phyloP scores from a whole-genome alignment of 2,113 vertebrate genomes.

The Parus major region DNA sequence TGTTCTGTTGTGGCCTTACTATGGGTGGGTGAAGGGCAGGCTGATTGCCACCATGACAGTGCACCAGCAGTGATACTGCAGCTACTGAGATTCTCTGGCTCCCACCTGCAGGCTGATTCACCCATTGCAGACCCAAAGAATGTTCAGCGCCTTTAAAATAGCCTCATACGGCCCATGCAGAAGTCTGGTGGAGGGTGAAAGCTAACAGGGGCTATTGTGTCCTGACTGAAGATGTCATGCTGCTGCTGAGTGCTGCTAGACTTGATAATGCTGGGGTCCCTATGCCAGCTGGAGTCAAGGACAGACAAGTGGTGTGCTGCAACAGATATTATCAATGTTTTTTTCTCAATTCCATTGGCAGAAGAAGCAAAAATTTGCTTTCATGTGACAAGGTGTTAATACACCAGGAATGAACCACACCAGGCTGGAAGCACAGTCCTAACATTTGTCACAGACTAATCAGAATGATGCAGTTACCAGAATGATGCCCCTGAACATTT shows the following conservation, averaged over 20 bases:
- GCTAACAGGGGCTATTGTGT: not conserved
- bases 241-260: not conserved
- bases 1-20: not conserved
- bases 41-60: not conserved
- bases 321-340: not conserved
- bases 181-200: not conserved
- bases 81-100: not conserved
- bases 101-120: not conserved
- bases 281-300: not conserved
- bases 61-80: not conserved
- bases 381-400: not conserved
- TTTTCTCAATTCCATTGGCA: not conserved
- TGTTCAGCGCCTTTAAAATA: not conserved
- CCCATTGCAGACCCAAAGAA: not conserved
- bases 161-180: not conserved
- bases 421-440: not conserved
- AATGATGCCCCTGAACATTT: not conserved
- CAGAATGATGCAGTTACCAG: not conserved
- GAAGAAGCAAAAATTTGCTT: not conserved
- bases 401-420: fast-evolving
- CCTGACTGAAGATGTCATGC: fast-evolving
- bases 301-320: not conserved
- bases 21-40: not conserved
- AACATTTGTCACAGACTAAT: not conserved
- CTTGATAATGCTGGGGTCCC: not conserved